A percentile compares a stretch with the other conserved stretches of the same genome.
Conservation (phyloP, 2,113 vertebrate species). For the Tachysurus vachellii region DNA sequence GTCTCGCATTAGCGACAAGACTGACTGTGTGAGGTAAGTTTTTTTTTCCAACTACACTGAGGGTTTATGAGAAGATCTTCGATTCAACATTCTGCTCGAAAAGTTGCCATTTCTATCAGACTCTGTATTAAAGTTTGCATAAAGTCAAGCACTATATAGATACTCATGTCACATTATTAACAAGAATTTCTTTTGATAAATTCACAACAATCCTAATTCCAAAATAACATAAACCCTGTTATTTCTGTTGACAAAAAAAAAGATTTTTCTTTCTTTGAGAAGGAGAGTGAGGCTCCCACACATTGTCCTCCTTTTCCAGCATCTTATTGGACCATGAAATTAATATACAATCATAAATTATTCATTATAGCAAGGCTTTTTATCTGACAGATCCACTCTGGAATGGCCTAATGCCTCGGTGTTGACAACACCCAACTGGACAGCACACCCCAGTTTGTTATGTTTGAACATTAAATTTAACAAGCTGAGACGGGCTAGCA, state of each 20-base stretch:
- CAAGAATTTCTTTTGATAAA: not conserved
- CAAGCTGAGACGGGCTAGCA: constrained; percentile 63
- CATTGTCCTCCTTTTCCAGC: constrained; percentile 37
- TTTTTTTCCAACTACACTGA: not conserved
- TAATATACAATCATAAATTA: constrained; percentile 66
- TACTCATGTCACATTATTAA: not conserved
- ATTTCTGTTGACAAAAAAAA: too few relatives aligned
- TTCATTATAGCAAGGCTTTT: constrained; percentile 63
- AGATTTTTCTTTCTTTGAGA: not conserved
- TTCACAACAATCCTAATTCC: constrained; percentile 23
- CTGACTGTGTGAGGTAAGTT: not conserved
- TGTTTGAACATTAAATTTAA: constrained; percentile 64
- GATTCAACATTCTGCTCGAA: not conserved
- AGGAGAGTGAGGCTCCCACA: constrained; percentile 18
- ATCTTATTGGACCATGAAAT: constrained; percentile 65
- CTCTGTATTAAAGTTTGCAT: not conserved
- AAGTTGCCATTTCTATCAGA: not conserved
- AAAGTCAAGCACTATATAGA: not conserved
- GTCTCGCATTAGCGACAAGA: constrained; percentile 8
- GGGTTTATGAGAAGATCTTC: constrained; percentile 1
- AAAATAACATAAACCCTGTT: not conserved
- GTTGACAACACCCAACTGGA: constrained; percentile 67
- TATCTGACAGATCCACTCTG: constrained; percentile 61
- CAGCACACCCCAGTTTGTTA: constrained; percentile 61
- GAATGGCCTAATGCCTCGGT: constrained; percentile 56